Evolutionary conservation across 2,113 vertebrate genomes (phyloP).

Genomic region (Varanus komodoensis): DNA sequence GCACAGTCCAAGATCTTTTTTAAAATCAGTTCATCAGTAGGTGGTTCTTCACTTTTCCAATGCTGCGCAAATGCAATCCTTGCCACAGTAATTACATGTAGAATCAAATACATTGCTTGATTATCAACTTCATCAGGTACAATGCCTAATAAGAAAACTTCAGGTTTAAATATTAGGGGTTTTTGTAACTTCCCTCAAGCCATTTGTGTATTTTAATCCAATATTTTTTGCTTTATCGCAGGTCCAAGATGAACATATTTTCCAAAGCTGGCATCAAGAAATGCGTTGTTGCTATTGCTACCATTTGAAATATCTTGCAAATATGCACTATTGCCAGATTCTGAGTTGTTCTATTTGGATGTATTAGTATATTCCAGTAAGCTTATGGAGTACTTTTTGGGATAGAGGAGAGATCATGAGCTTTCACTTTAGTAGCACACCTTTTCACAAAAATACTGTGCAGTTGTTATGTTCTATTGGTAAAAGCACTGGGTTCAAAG

Average conservation of each 20-base stretch:
- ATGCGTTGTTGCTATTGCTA: neutral
- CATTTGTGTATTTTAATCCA: no score
- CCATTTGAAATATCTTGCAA: neutral
- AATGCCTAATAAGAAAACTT: no score
- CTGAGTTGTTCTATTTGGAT: neutral
- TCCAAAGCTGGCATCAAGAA: neutral
- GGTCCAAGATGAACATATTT: slow-evolving; percentile 19
- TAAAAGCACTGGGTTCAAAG: neutral
- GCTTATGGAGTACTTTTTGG: neutral
- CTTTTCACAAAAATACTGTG: neutral
- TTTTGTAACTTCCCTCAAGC: no score
- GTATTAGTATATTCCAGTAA: neutral
- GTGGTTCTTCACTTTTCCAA: no score
- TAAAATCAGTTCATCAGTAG: no score
- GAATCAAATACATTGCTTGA: no score
- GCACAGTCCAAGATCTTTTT: no score
- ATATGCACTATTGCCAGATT: neutral
- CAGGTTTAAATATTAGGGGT: no score
- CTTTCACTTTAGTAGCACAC: neutral
- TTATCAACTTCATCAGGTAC: no score
- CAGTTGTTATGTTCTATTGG: neutral
- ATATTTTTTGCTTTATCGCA: no score
- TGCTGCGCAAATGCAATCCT: no score
- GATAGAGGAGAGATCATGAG: neutral
- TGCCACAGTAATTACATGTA: no score